A percentile compares a stretch with the other conserved stretches of the same genome.
These are phyloP conservation scores for Benitochromis conjunctus DNA, from an alignment of 2,113 vertebrate genomes.

Conservation along the genomic window DNA sequence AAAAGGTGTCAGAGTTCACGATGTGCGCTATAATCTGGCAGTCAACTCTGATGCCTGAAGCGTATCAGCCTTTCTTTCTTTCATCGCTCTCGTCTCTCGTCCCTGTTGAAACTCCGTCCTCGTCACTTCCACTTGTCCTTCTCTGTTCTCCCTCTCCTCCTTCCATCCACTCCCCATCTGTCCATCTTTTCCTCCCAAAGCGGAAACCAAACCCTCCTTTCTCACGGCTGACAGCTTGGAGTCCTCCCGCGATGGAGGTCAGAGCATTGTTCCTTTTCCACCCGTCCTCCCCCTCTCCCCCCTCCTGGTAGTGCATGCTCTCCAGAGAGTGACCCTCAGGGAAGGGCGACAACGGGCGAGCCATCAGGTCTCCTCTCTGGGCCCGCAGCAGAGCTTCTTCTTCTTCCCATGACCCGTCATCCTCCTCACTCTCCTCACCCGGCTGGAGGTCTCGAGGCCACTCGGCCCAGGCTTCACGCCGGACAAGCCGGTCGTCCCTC, in stretches of 20 bases:
- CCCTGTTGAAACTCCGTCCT: not conserved
- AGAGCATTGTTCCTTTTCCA: slow-evolving; percentile 64
- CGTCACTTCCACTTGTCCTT: not conserved
- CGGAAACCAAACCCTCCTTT: slow-evolving; percentile 76
- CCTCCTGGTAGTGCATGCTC: slow-evolving; percentile 24
- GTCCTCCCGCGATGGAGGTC: slow-evolving; percentile 66
- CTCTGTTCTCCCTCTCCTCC: not conserved
- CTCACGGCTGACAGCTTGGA: slow-evolving; percentile 71
- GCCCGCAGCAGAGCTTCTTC: slow-evolving; percentile 4
- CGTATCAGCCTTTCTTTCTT: not conserved
- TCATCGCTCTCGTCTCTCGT: not conserved
- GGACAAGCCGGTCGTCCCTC: not conserved
- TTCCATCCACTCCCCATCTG: not conserved
- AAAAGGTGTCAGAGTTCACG: not conserved
- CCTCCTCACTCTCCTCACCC: not conserved
- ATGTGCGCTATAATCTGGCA: not conserved
- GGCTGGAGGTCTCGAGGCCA: not conserved
- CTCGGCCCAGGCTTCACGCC: not conserved
- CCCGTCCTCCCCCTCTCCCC: slow-evolving; percentile 31
- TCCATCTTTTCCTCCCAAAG: slow-evolving; percentile 69
- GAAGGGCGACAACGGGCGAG: not conserved
- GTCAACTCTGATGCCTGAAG: not conserved
- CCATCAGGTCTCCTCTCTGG: slow-evolving; percentile 32
- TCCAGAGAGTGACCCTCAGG: slow-evolving; percentile 1
- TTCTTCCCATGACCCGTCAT: not conserved